phyloP scores from a whole-genome alignment of 2,888 invertebrate species.

The Mechanitis messenoides region DNA sequence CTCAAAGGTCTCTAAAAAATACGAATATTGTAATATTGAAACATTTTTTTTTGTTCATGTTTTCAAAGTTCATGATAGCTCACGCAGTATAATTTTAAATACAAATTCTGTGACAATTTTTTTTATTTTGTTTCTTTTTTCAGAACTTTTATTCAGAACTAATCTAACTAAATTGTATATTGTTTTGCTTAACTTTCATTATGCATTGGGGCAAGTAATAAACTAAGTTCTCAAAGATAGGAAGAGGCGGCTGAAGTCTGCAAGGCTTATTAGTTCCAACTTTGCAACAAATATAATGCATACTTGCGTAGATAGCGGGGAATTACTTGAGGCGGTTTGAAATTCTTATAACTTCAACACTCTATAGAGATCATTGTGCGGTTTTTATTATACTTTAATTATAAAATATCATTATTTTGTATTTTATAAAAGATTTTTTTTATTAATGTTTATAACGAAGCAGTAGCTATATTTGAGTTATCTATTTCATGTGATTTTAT shows the following conservation, averaged over 20 bases:
- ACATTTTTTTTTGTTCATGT: too few relatives aligned
- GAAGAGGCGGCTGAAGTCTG: constrained; percentile 11
- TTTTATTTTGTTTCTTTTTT: too few relatives aligned
- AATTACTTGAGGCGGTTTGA: constrained; percentile 7
- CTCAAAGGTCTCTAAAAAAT: too few relatives aligned
- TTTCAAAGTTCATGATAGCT: too few relatives aligned
- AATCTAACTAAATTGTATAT: constrained; percentile 2
- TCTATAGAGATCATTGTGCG: not conserved
- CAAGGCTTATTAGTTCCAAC: constrained; percentile 18
- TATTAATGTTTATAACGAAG: too few relatives aligned
- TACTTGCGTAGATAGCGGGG: constrained; percentile 6
- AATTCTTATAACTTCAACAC: constrained; percentile 14
- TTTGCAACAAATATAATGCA: constrained; percentile 11
- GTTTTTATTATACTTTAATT: constrained; percentile 4
- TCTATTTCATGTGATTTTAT: too few relatives aligned
- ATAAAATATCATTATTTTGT: not conserved
- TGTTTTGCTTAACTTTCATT: constrained; percentile 10
- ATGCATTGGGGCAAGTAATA: constrained; percentile 17
- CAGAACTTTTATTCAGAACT: too few relatives aligned
- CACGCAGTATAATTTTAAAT: too few relatives aligned
- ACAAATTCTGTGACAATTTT: too few relatives aligned
- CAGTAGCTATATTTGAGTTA: too few relatives aligned
- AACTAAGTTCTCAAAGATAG: constrained; percentile 16
- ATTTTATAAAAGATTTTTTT: too few relatives aligned
- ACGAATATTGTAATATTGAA: too few relatives aligned